Evolutionary conservation across 2,113 vertebrate genomes (phyloP).

Genomic region (Numida meleagris): DNA sequence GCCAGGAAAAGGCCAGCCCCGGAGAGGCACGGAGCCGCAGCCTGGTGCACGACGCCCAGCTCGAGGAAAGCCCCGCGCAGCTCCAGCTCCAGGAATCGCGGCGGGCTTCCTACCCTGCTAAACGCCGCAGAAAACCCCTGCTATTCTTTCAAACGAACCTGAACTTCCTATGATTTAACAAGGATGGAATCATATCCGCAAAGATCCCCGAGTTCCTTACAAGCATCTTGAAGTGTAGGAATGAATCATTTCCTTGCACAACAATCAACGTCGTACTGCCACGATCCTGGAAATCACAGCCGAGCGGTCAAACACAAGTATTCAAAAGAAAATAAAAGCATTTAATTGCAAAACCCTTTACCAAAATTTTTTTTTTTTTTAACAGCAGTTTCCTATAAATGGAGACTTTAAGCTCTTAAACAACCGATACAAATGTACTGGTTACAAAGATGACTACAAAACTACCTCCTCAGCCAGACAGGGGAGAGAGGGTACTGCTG

Average conservation of each 20-base stretch:
- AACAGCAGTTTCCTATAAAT: constrained; percentile 37
- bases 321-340: constrained; percentile 34
- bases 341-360: constrained; percentile 61
- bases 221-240: constrained; percentile 19
- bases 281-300: background rate
- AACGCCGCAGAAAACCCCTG: background rate
- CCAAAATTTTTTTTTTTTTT: constrained; percentile 29
- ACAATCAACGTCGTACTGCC: background rate
- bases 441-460: constrained; percentile 42
- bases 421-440: background rate
- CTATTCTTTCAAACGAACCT: constrained; percentile 17
- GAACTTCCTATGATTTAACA: constrained; percentile 59
- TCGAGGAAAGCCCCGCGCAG: constrained; percentile 2
- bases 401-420: background rate
- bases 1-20: background rate
- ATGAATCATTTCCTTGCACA: constrained; percentile 54
- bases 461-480: background rate
- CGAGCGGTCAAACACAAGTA: background rate
- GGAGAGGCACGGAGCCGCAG: background rate
- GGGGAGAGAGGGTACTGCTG: background rate
- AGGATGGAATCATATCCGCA: constrained; percentile 29
- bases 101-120: background rate
- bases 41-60: background rate
- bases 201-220: background rate
- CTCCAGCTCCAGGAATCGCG: background rate